Conservation (phyloP, 2,113 vertebrate genomes). For the Rhipidura dahli region DNA sequence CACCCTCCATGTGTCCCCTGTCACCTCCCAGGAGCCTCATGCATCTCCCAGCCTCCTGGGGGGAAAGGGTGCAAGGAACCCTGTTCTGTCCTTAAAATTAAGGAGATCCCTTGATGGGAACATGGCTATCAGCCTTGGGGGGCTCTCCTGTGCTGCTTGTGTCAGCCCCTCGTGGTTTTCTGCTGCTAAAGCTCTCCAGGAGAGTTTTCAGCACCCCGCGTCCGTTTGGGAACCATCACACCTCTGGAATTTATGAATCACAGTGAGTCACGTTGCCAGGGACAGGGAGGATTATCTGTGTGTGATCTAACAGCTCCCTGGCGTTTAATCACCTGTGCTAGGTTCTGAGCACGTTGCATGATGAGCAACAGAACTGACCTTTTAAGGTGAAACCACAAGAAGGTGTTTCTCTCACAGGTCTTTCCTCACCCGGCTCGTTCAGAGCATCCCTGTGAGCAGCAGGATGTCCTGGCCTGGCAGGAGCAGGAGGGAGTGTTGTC, state of each 20-base stretch:
- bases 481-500: neutral
- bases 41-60: neutral
- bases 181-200: neutral
- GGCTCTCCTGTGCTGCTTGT: neutral
- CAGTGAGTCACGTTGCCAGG: neutral
- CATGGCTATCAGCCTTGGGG: neutral
- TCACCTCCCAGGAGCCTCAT: neutral
- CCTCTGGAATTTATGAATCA: neutral
- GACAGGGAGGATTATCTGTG: neutral
- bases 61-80: neutral
- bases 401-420: neutral
- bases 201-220: neutral
- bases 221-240: neutral
- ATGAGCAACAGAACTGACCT: neutral
- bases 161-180: neutral
- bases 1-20: accelerated
- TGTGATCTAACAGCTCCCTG: neutral
- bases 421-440: neutral
- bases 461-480: neutral
- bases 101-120: neutral
- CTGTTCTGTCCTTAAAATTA: neutral
- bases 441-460: neutral
- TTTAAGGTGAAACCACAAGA: neutral
- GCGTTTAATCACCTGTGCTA: neutral
- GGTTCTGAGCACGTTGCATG: neutral